A percentile compares a stretch with the other conserved stretches of the same genome.
phyloP scores from a whole-genome alignment of 2,113 vertebrate genomes.

The Tupaia chinensis region DNA sequence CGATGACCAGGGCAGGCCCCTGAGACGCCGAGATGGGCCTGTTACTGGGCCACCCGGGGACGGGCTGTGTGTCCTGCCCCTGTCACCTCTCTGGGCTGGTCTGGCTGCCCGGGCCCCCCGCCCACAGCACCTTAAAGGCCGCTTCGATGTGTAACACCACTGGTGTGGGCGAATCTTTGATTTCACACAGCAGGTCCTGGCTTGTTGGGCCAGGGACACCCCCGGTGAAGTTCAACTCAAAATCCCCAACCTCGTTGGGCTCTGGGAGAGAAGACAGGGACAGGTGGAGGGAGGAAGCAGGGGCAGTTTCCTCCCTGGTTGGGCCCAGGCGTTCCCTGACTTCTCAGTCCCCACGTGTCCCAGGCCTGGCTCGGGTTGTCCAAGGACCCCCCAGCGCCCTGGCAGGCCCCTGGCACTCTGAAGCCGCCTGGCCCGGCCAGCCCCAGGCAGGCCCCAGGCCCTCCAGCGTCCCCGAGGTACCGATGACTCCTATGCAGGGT shows the following conservation, averaged over 20 bases:
- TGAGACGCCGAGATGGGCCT: constrained; percentile 75
- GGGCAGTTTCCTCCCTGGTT: rapidly evolving
- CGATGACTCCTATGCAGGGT: constrained; percentile 90
- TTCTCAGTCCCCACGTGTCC: rapidly evolving
- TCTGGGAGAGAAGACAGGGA: constrained; percentile 82
- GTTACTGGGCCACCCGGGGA: neutral
- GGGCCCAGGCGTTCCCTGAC: neutral
- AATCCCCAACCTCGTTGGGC: constrained; percentile 86
- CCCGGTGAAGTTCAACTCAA: constrained; percentile 90
- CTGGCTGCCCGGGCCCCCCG: neutral
- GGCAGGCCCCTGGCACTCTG: neutral
- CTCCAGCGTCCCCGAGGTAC: constrained; percentile 72
- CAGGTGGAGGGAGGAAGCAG: neutral
- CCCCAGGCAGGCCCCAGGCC: rapidly evolving
- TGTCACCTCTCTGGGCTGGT: neutral
- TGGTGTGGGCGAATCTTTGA: constrained; percentile 85
- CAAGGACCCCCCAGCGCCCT: neutral
- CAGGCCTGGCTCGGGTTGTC: neutral
- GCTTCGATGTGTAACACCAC: constrained; percentile 90
- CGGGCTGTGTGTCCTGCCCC: neutral
- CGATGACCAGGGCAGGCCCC: constrained; percentile 91
- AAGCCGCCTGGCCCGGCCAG: neutral
- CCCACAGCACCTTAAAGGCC: constrained; percentile 91
- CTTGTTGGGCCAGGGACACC: constrained; percentile 86
- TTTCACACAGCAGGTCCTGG: constrained; percentile 88